Evolutionary conservation across 2,797 vertebrate species (phyloP).

Genomic region (Ptychobarbus kaznakovi): DNA sequence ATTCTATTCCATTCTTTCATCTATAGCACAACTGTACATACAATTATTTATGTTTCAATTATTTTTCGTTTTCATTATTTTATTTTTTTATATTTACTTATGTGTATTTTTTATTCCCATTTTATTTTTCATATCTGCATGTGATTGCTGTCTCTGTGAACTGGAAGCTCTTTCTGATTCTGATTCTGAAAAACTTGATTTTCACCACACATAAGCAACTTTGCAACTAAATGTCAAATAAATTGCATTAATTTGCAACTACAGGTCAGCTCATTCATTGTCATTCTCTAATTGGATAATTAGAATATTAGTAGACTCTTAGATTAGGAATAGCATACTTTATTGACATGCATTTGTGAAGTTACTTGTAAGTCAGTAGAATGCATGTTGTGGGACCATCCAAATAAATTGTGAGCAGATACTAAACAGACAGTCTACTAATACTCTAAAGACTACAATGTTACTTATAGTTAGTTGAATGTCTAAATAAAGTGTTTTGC

Average conservation of each 20-base stretch:
- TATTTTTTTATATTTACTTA: too few species aligned
- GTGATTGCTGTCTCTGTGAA: too few species aligned
- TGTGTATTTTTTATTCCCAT: too few species aligned
- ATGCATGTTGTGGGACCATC: neutral
- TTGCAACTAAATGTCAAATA: too few species aligned
- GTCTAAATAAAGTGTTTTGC: neutral
- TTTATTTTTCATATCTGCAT: too few species aligned
- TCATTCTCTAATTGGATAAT: neutral
- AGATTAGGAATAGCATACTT: neutral
- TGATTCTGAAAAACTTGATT: neutral
- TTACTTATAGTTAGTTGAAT: neutral
- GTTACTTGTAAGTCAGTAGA: neutral
- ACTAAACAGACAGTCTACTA: neutral
- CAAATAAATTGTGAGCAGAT: neutral
- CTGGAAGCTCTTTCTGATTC: too few species aligned
- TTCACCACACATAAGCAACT: neutral
- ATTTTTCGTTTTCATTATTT: too few species aligned
- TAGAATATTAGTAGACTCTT: neutral
- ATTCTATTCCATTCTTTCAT: too few species aligned
- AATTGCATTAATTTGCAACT: too few species aligned
- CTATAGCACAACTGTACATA: too few species aligned
- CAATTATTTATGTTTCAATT: too few species aligned
- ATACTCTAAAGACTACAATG: neutral
- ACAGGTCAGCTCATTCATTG: too few species aligned
- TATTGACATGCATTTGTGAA: neutral